Conservation (phyloP, 2,113 vertebrate genomes). For the Chloroceryle aenea region DNA sequence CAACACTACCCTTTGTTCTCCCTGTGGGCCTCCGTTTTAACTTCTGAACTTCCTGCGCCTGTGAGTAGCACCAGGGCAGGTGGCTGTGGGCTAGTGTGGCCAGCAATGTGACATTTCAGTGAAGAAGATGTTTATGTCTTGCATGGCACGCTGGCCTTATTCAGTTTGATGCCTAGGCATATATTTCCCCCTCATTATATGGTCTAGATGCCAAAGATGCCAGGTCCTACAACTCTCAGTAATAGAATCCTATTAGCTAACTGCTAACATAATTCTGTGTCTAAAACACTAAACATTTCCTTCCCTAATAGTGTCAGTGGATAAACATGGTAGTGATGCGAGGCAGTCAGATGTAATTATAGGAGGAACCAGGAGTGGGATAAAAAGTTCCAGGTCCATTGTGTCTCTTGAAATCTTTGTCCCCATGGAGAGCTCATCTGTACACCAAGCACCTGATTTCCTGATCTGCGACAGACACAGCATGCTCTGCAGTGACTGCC, state of each 20-base stretch:
- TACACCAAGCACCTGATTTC: background rate
- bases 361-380: background rate
- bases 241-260: background rate
- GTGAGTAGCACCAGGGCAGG: background rate
- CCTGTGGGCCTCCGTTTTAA: background rate
- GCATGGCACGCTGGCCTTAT: background rate
- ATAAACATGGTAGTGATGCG: background rate
- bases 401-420: background rate
- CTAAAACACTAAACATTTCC: background rate
- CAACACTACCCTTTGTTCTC: background rate
- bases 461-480: background rate
- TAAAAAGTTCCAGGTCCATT: background rate
- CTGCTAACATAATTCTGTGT: background rate
- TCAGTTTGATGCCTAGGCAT: background rate
- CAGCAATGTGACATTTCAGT: rapidly evolving
- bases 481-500: background rate
- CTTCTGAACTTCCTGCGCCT: background rate
- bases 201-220: background rate
- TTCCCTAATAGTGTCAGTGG: background rate
- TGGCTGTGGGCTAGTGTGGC: background rate
- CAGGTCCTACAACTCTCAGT: background rate
- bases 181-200: background rate
- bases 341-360: background rate
- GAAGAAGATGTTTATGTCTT: background rate
- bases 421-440: background rate